These are phyloP conservation scores for Physocephala rufipes DNA, from an alignment of 2,888 invertebrate genomes.

Conservation along the genomic window DNA sequence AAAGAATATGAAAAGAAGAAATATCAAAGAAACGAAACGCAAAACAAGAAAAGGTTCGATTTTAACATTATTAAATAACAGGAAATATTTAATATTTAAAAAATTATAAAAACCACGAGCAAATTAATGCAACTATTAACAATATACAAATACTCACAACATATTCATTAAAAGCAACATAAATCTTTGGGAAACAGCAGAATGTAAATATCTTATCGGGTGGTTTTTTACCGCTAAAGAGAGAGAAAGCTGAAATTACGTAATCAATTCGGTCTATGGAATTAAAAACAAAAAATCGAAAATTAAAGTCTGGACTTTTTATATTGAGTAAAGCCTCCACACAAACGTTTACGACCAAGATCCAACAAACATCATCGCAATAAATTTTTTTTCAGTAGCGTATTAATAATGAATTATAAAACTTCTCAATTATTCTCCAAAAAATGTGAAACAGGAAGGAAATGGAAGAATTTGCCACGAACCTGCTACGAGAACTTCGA, in stretches of 20 bases:
- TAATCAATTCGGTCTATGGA: slow-evolving; percentile 30
- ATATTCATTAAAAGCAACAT: slow-evolving; percentile 39
- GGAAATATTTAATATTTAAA: slow-evolving; percentile 36
- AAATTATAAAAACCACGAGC: not conserved
- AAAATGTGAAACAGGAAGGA: slow-evolving; percentile 14
- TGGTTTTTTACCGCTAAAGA: slow-evolving; percentile 42
- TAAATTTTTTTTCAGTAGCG: slow-evolving; percentile 16
- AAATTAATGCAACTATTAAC: not conserved
- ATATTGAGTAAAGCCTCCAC: too few relatives aligned
- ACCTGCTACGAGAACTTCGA: slow-evolving; percentile 19
- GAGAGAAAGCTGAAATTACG: slow-evolving; percentile 19
- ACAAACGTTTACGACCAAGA: slow-evolving; percentile 19
- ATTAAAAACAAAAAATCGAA: slow-evolving; percentile 21
- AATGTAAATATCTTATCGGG: slow-evolving; percentile 34
- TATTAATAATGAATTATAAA: slow-evolving; percentile 35
- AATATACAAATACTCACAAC: not conserved
- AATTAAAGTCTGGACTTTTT: slow-evolving; percentile 13
- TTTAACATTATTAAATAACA: slow-evolving; percentile 34
- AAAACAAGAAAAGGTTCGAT: slow-evolving; percentile 32
- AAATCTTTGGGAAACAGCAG: slow-evolving; percentile 27
- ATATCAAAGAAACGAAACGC: slow-evolving; percentile 7
- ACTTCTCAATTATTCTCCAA: slow-evolving; percentile 20
- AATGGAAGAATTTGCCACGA: too few relatives aligned
- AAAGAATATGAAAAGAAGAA: slow-evolving; percentile 22
- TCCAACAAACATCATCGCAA: slow-evolving; percentile 32